Base-by-base conservation (phyloP, 2,888 invertebrate genomes). In the Miltochrista miniata region DNA sequence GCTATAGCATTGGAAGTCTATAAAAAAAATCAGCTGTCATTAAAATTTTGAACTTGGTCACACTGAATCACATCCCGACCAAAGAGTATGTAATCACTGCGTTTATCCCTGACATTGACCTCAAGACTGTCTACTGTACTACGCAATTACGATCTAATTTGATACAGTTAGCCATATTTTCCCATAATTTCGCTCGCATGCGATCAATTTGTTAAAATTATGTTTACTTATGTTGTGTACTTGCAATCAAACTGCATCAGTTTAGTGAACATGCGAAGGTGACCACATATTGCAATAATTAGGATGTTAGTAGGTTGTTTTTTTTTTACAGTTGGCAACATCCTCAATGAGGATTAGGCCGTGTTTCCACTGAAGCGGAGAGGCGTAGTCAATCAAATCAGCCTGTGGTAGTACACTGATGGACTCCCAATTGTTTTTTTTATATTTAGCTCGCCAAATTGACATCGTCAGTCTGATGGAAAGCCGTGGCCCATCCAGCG, bases 151-250 rank as follows among this genome's bases (percentile, higher is more conserved):
- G 14, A 13, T 13, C 18, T 31, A 45, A 45, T 45, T 45, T 45
- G 31, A 33, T 33, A 12, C 18, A 45, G 38, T 45, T 45, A 38
- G 15, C 1, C 29, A 41, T 34, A 15, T 47, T 43, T 48, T 48
- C 42, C 48, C 48, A 48, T 48, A 31, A 10, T 48, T 47, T 41
- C 12, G 33, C 9, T 29, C 29, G 11, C 18, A 29, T 44, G 49
- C 39, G 10, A 44, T 44, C 49, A 49, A 49, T 49, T 49, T 49
- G 44, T 44, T 12, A 39, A 10, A 43, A 48, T 48, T 15, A 48
- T 45, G 30, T 44, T 44, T 35, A 34, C 35, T 44, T 44, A 44
- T 29, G 37, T 36, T 12, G 18, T 5, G 3, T 24, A 24, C 18
- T 24, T 24, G 18, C 18, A 42, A 48, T 37, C 33, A 40, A 35